A percentile compares a stretch with the other conserved stretches of the same genome.
These are phyloP conservation scores for Apamea sordens DNA, from an alignment of 2,888 invertebrate species.

Conservation along the genomic window DNA sequence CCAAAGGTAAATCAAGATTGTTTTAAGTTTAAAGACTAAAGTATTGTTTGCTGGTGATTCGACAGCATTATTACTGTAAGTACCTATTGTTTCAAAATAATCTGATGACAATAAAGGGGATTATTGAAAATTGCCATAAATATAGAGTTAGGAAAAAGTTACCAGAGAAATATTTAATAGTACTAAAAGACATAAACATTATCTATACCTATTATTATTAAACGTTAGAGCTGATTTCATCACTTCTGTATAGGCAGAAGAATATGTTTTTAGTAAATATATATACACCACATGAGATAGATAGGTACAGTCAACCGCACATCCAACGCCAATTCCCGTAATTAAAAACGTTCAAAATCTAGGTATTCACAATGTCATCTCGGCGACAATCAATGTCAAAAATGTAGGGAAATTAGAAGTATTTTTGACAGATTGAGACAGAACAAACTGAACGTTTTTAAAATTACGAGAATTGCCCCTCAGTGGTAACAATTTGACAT, in stretches of 20 bases:
- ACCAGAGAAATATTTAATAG: conserved; percentile 65
- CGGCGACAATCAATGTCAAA: no score
- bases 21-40: background rate
- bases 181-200: conserved; percentile 22
- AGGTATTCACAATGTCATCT: no score
- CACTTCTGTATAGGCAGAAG: conserved; percentile 11
- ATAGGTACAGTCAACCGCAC: background rate
- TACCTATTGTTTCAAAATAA: conserved; percentile 44
- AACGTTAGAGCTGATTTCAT: conserved; percentile 29
- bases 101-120: conserved; percentile 71
- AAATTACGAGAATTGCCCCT: no score
- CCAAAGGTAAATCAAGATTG: background rate
- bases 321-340: no score
- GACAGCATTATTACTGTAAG: conserved; percentile 39
- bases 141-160: conserved; percentile 57
- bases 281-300: background rate
- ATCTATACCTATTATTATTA: conserved; percentile 32
- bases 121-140: conserved; percentile 66
- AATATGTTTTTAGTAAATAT: background rate
- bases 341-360: no score
- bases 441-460: no score
- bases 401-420: no score
- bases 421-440: no score
- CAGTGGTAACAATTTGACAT: background rate
- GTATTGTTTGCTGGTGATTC: background rate